Conservation (phyloP, 2,113 vertebrate genomes). For the Psephotus haematonotus region DNA sequence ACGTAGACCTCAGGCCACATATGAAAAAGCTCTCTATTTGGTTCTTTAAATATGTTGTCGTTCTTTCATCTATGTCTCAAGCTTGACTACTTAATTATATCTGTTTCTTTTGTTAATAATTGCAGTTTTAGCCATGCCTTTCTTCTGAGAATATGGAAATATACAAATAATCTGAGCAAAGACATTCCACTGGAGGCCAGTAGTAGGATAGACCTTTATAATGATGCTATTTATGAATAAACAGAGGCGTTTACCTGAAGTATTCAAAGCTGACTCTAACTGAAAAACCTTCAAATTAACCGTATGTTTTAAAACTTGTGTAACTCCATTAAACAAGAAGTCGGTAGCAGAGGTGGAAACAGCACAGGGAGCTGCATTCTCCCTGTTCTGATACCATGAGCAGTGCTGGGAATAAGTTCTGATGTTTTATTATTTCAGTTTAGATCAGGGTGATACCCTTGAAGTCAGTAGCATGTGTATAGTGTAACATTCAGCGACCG, state of each 20-base stretch:
- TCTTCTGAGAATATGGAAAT: background rate
- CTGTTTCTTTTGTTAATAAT: background rate
- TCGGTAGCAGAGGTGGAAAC: background rate
- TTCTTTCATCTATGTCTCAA: background rate
- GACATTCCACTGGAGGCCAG: background rate
- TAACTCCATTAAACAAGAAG: background rate
- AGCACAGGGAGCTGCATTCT: background rate
- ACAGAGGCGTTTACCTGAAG: background rate
- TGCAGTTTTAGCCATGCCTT: background rate
- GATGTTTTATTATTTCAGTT: background rate
- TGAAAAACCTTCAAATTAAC: background rate
- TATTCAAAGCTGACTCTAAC: background rate
- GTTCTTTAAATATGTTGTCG: background rate
- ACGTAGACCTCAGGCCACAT: background rate
- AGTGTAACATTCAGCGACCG: background rate
- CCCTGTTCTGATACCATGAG: background rate
- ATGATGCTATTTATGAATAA: background rate
- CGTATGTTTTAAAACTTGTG: background rate
- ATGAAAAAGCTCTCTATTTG: background rate
- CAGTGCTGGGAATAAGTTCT: background rate
- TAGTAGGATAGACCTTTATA: background rate
- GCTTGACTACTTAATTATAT: background rate
- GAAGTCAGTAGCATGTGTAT: rapidly evolving
- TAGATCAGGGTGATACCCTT: background rate
- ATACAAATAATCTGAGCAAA: background rate